Conservation (phyloP, 2,113 vertebrate species). For the Phalacrocorax carbo region DNA sequence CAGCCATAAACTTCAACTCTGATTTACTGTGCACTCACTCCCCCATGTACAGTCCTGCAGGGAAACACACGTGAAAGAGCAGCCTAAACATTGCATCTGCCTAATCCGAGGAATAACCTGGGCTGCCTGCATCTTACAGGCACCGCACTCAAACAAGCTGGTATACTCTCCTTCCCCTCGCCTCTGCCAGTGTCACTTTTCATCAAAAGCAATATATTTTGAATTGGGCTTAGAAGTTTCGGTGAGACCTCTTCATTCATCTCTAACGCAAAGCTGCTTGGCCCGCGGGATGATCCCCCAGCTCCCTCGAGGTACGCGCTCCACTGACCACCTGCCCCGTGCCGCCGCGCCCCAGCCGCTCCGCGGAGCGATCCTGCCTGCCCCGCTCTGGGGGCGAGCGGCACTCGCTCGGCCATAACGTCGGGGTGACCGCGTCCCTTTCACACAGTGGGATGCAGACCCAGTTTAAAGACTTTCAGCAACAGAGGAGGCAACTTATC, state of each 20-base stretch:
- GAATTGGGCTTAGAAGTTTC: not conserved
- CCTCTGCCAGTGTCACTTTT: not conserved
- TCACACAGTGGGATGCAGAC: not conserved
- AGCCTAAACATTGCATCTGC: not conserved
- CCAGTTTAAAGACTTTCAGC: not conserved
- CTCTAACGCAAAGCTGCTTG: not conserved
- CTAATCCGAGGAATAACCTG: not conserved
- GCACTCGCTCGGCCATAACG: not conserved
- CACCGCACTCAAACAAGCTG: not conserved
- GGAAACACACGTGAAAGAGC: not conserved
- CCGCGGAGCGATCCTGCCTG: not conserved
- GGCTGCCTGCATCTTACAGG: not conserved
- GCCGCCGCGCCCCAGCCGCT: not conserved
- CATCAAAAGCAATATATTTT: not conserved
- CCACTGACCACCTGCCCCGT: not conserved
- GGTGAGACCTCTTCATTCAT: not conserved
- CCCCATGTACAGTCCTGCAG: not conserved
- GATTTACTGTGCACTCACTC: not conserved
- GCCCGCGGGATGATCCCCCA: not conserved
- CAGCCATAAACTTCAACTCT: not conserved
- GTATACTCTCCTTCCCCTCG: not conserved
- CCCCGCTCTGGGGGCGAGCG: not conserved
- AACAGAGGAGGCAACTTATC: not conserved
- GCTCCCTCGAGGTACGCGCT: rapidly evolving
- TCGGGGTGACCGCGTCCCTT: not conserved